Base-by-base conservation (phyloP, 2,888 invertebrate species). In the Choristoneura rosaceana region DNA sequence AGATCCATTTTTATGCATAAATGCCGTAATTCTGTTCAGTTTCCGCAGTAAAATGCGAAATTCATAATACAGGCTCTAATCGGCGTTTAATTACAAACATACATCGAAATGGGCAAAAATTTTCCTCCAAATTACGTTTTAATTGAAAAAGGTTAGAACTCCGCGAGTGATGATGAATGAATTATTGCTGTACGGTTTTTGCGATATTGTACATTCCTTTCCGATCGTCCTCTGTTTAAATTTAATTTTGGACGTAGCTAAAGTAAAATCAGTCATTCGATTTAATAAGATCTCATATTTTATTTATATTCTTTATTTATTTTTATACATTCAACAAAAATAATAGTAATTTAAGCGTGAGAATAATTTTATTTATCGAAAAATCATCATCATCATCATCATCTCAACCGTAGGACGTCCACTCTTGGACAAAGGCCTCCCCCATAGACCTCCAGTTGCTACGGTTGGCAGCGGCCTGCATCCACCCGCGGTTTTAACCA, bases 1-100 rank as follows among this genome's bases (percentile, higher is more conserved):
- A n/a, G n/a, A n/a, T 5, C 10, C 8, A 17, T 59, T 34, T 34
- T 34, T 34, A 8, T 17, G 5, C 12, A 25, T 45, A 17, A 59
- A 60, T 43, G 25, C n/a, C 38, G 34, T 25, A 25, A 25, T 25
- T 25, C 25, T 1, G 25, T 25, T 25, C 25, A 25, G 25, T 25
- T 25, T 25, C 25, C 0, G 25, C 14, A n/a, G 34, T 66, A 43
- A 38, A 52, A 66, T 66, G 55, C 17, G 45, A 45, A n/a, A 62
- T 47, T 66, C 15, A 63, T 68, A 63, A 41, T 52, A 45, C 58
- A 38, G 34, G 17, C 52, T 63, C 55, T 73, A 68, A 73, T 73
- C 59, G 71, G 64, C 50, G 38, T 68, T 73, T 73, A 63, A 68
- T 68, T 58, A 59, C 59, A 50, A 71, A 73, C 68, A 17, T 59